Evolutionary conservation across 2,888 invertebrate species (phyloP).

Genomic region (Perithous albicinctus): DNA sequence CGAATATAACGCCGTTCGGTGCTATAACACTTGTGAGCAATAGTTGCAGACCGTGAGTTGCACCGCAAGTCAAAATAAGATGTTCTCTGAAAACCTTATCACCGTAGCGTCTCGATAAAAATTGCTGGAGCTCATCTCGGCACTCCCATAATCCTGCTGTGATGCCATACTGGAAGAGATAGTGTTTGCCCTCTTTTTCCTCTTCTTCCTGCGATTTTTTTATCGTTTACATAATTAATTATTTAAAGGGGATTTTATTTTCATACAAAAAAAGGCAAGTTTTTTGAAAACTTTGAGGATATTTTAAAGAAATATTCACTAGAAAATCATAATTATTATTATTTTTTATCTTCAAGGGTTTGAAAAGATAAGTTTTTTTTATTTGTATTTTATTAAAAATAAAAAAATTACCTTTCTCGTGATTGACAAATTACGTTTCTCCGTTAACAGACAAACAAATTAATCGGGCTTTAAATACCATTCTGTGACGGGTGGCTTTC

Average conservation of each 20-base stretch:
- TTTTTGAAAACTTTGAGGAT: too few species aligned
- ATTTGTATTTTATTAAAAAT: too few species aligned
- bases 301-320: too few species aligned
- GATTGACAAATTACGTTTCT: too few species aligned
- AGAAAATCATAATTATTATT: too few species aligned
- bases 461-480: too few species aligned
- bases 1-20: slow-evolving; percentile 86
- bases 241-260: neutral
- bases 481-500: slow-evolving; percentile 85
- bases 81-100: slow-evolving; percentile 85
- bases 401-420: neutral
- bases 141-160: slow-evolving; percentile 85
- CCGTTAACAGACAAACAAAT: too few species aligned
- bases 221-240: neutral
- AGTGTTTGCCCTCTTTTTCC: slow-evolving; percentile 80
- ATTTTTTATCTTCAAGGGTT: too few species aligned
- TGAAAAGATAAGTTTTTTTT: too few species aligned
- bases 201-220: slow-evolving; percentile 78
- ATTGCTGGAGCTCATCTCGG: slow-evolving; percentile 85
- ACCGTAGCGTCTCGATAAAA: slow-evolving; percentile 84
- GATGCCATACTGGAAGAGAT: slow-evolving; percentile 87
- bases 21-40: slow-evolving; percentile 86
- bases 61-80: slow-evolving; percentile 87
- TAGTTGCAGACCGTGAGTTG: slow-evolving; percentile 87
- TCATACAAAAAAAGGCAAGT: too few species aligned